A percentile compares a stretch with the other conserved stretches of the same genome.
Conservation (phyloP, 2,797 vertebrate species). For the Gobionotothen gibberifrons region DNA sequence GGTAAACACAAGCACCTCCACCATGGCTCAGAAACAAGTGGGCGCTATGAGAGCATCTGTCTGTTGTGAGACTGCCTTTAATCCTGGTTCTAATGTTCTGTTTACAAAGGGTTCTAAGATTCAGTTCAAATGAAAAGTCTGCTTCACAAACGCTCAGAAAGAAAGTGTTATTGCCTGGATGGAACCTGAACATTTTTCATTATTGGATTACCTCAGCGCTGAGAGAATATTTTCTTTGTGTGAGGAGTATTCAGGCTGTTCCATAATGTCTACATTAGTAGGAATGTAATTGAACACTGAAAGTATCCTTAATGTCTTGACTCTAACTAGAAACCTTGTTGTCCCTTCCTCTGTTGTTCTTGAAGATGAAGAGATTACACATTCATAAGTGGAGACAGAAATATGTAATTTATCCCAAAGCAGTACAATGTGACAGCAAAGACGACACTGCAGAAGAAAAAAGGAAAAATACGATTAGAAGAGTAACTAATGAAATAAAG, state of each 20-base stretch:
- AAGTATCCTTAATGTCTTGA: too few relatives aligned
- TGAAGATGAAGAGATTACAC: neutral
- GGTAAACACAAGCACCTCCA: slow-evolving; percentile 73
- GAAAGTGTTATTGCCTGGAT: neutral
- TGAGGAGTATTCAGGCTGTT: neutral
- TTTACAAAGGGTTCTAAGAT: neutral
- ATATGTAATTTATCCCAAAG: too few relatives aligned
- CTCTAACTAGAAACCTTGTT: too few relatives aligned
- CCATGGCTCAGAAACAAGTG: neutral
- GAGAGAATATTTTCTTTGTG: slow-evolving; percentile 4
- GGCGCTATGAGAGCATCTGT: neutral
- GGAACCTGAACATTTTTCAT: neutral
- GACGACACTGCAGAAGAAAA: too few relatives aligned
- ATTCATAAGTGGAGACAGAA: neutral
- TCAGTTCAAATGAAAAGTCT: neutral
- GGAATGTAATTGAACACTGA: too few relatives aligned
- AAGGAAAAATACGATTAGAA: too few relatives aligned
- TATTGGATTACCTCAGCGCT: neutral
- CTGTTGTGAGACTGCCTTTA: neutral
- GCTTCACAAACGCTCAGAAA: neutral
- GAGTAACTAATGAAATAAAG: too few relatives aligned
- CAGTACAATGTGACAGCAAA: neutral
- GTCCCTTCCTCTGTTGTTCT: too few relatives aligned
- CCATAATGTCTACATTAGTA: too few relatives aligned
- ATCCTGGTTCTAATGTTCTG: neutral